Conservation (phyloP, 1,140 invertebrate genomes). For the Phenacoccus solenopsis region DNA sequence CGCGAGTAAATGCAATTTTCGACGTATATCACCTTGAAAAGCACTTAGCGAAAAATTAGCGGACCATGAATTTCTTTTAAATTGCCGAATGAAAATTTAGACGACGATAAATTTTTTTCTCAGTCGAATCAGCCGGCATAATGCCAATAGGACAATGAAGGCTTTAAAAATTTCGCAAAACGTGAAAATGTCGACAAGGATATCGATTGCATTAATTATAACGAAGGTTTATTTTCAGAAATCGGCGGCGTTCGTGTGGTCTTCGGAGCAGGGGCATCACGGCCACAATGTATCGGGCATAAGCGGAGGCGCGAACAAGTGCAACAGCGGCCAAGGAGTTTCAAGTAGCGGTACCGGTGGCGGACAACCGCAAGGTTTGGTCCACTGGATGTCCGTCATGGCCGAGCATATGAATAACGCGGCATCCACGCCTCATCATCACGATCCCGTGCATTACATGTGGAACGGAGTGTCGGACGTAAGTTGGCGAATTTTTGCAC, state of each 20-base stretch:
- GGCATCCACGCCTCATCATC: slow-evolving; percentile 36
- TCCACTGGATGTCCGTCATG: slow-evolving; percentile 55
- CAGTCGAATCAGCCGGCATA: no score
- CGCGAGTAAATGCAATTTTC: no score
- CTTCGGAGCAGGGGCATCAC: neutral
- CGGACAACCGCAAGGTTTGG: slow-evolving; percentile 37
- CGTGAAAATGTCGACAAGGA: no score
- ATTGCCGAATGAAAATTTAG: no score
- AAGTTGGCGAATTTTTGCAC: slow-evolving; percentile 27
- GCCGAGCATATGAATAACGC: slow-evolving; percentile 44
- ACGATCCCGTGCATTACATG: slow-evolving; percentile 40
- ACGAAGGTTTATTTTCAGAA: slow-evolving; percentile 19
- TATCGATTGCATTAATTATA: no score
- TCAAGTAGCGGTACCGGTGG: slow-evolving; percentile 28
- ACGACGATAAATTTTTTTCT: no score
- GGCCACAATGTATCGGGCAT: neutral
- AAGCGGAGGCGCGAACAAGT: neutral
- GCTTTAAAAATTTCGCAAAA: no score
- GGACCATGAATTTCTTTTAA: no score
- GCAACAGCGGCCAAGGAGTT: neutral
- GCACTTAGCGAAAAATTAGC: no score
- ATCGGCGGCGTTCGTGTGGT: slow-evolving; percentile 20
- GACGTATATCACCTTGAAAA: no score
- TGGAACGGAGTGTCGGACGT: slow-evolving; percentile 46
- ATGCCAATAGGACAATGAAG: no score